Evolutionary conservation across 2,113 vertebrate species (phyloP).

Genomic region (Martes martes): DNA sequence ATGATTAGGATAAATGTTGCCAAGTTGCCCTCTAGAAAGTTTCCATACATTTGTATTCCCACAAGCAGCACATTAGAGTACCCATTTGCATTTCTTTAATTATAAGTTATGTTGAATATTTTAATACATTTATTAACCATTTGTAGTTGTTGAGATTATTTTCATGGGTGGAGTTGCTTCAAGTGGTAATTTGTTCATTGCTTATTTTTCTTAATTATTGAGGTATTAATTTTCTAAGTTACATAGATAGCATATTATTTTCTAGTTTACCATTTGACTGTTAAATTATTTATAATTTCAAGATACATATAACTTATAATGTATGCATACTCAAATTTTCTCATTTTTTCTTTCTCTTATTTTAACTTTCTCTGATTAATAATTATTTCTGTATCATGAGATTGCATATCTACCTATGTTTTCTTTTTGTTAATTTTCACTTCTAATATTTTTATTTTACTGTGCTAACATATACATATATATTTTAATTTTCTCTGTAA

Average conservation of each 20-base stretch:
- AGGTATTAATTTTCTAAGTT: neutral
- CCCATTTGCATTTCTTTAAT: constrained; percentile 45
- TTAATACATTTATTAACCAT: neutral
- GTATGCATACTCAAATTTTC: neutral
- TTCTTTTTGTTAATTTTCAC: neutral
- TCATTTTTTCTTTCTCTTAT: neutral
- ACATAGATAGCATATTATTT: neutral
- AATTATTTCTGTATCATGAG: neutral
- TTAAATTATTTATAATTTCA: neutral
- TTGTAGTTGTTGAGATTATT: neutral
- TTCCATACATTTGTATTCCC: constrained; percentile 10
- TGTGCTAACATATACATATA: neutral
- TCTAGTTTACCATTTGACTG: neutral
- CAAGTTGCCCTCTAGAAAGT: constrained; percentile 23
- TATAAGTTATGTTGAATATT: neutral
- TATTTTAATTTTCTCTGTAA: neutral
- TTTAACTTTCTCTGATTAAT: neutral
- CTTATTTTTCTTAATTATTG: neutral
- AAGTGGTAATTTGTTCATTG: neutral
- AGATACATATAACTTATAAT: neutral
- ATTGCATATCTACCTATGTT: neutral
- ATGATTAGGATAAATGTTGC: constrained; percentile 45
- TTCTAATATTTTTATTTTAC: neutral
- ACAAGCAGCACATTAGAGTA: neutral
- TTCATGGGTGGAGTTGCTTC: neutral